These are phyloP conservation scores for Heliothis subflexa DNA, from an alignment of 1,140 invertebrate species.

Conservation along the genomic window DNA sequence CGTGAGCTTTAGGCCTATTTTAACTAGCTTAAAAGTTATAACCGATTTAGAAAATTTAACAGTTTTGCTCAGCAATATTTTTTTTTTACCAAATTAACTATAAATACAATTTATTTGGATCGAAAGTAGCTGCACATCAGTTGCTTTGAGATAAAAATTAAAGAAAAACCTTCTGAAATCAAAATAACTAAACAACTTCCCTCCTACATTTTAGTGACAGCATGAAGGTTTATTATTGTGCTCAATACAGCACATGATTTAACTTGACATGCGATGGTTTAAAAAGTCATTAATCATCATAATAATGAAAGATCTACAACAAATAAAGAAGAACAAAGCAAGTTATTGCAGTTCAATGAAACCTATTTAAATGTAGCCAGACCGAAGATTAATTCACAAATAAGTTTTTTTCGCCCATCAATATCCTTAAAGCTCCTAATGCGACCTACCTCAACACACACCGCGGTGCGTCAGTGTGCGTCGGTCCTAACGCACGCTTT, in stretches of 20 bases:
- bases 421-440: conserved; percentile 24
- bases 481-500: conserved; percentile 59
- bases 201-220: too few species aligned
- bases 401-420: conserved; percentile 13
- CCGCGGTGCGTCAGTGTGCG: conserved; percentile 19
- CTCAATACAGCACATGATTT: not conserved
- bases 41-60: too few species aligned
- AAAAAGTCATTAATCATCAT: conserved; percentile 9
- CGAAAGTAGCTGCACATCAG: too few species aligned
- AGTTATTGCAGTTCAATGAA: not conserved
- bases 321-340: not conserved
- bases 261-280: not conserved
- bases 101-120: too few species aligned
- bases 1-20: not conserved
- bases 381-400: conserved; percentile 6
- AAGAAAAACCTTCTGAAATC: too few species aligned
- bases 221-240: too few species aligned
- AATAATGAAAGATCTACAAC: conserved; percentile 7
- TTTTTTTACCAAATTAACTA: too few species aligned
- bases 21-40: too few species aligned
- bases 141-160: too few species aligned
- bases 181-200: too few species aligned
- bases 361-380: not conserved
- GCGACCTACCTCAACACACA: conserved; percentile 37
- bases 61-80: too few species aligned